These are phyloP conservation scores for Aythya baeri DNA, from an alignment of 2,113 vertebrate species.

Conservation along the genomic window DNA sequence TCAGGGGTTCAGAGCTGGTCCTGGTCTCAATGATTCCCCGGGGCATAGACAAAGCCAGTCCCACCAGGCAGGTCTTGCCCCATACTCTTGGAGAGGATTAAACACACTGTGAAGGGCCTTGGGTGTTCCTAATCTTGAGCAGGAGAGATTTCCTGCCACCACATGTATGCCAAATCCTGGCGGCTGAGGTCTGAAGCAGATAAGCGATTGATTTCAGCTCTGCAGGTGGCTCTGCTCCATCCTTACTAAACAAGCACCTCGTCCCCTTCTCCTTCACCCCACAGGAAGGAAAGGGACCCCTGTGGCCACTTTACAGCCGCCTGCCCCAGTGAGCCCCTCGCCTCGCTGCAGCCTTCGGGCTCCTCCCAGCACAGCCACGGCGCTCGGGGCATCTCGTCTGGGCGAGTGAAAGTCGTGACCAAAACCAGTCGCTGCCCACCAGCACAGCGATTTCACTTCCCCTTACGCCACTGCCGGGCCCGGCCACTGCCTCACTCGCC, in stretches of 20 bases:
- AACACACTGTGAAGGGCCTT: not conserved
- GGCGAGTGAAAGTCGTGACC: not conserved
- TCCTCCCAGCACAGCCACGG: not conserved
- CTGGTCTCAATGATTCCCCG: not conserved
- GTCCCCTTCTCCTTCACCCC: not conserved
- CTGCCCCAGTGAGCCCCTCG: not conserved
- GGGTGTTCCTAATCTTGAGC: not conserved
- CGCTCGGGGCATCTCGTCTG: rapidly evolving
- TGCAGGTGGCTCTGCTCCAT: not conserved
- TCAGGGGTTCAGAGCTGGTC: rapidly evolving
- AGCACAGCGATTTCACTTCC: not conserved
- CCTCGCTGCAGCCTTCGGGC: not conserved
- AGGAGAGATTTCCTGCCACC: not conserved
- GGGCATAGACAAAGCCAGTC: not conserved
- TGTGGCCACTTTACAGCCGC: not conserved
- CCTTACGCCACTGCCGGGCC: not conserved
- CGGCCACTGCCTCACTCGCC: not conserved
- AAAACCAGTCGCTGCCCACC: not conserved
- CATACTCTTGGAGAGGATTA: not conserved
- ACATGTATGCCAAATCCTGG: rapidly evolving
- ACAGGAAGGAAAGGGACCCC: not conserved
- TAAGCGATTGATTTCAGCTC: not conserved
- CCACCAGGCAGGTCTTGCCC: not conserved
- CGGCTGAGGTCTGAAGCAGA: not conserved
- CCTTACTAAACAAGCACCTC: not conserved